phyloP scores from a whole-genome alignment of 1,140 invertebrate species.

The Matsumurasca onukii region DNA sequence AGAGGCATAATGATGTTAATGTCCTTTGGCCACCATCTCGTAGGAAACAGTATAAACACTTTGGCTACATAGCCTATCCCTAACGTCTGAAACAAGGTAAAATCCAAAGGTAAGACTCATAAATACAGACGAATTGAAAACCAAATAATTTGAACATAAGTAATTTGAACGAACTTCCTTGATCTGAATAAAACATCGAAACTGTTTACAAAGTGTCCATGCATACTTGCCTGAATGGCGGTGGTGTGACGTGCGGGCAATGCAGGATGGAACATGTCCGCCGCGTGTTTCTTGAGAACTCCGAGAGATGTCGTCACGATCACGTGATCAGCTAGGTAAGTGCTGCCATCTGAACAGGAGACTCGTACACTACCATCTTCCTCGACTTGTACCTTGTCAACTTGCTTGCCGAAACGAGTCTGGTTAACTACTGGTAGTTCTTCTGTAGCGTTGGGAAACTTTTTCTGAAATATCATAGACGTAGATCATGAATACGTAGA shows the following conservation, averaged over 20 bases:
- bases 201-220: not conserved
- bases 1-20: not conserved
- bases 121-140: not conserved
- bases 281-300: slow-evolving; percentile 60
- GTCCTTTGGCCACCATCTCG: not conserved
- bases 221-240: slow-evolving; percentile 53
- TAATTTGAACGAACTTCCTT: not conserved
- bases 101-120: not conserved
- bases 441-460: not conserved
- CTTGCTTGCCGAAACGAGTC: slow-evolving; percentile 52
- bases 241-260: slow-evolving; percentile 59
- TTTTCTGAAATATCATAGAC: slow-evolving; percentile 2
- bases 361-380: slow-evolving; percentile 48
- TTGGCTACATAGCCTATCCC: not conserved
- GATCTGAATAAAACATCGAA: not conserved
- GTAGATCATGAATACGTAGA: too few species aligned
- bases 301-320: slow-evolving; percentile 68
- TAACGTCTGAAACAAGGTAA: not conserved
- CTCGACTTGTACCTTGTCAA: slow-evolving; percentile 50
- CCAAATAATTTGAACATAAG: not conserved
- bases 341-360: slow-evolving; percentile 59
- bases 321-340: slow-evolving; percentile 61
- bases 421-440: slow-evolving; percentile 40
- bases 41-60: not conserved
- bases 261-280: slow-evolving; percentile 58